phyloP scores from a whole-genome alignment of 2,797 vertebrate genomes.

The Peromyscus nudipes region DNA sequence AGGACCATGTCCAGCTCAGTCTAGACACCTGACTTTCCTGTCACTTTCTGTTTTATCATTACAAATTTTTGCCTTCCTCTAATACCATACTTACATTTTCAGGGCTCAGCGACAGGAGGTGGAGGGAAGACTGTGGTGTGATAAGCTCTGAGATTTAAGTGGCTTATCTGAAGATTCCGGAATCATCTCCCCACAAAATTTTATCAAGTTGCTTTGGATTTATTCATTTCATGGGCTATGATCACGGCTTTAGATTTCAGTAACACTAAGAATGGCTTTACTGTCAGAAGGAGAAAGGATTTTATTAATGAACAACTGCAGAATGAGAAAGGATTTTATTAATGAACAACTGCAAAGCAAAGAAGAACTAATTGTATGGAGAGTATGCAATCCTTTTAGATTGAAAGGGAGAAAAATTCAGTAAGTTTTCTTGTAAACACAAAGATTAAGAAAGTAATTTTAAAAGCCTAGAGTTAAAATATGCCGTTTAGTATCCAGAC shows the following conservation, averaged over 20 bases:
- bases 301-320: conserved; percentile 57
- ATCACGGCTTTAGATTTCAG: background rate
- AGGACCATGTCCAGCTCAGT: background rate
- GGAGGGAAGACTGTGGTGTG: background rate
- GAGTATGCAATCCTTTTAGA: background rate
- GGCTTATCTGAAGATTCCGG: background rate
- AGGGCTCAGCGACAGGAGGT: background rate
- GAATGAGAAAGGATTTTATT: conserved; percentile 48
- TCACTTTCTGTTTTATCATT: background rate
- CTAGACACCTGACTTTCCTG: background rate
- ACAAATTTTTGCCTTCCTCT: background rate
- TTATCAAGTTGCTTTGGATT: conserved; percentile 28
- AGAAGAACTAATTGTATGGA: conserved; percentile 10
- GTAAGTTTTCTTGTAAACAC: background rate
- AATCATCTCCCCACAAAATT: background rate
- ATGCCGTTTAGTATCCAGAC: background rate
- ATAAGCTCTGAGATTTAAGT: conserved; percentile 8
- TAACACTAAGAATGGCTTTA: conserved; percentile 39
- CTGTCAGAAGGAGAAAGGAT: background rate
- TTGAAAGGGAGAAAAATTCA: conserved; percentile 14
- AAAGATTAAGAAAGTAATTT: conserved; percentile 54
- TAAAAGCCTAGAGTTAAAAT: conserved; percentile 11
- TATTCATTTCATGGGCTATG: conserved; percentile 42
- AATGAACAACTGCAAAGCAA: conserved; percentile 29
- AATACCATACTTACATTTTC: background rate